These are phyloP conservation scores for Celastrina argiolus DNA, from an alignment of 2,888 invertebrate genomes.

Conservation along the genomic window DNA sequence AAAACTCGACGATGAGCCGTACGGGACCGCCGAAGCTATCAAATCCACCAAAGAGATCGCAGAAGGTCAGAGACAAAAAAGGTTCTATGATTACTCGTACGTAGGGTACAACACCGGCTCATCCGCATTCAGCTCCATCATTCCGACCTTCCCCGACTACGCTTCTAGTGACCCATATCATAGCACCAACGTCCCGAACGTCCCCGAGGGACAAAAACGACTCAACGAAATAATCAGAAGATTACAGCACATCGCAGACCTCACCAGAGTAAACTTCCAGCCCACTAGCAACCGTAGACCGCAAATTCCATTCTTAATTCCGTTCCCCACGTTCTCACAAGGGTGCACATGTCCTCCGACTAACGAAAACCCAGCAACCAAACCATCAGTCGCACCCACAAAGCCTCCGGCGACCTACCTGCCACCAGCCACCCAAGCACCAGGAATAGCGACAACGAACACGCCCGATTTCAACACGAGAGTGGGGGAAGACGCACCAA, in stretches of 20 bases:
- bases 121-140: conserved; percentile 25
- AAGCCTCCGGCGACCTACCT: background rate
- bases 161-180: conserved; percentile 33
- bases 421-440: conserved; percentile 13
- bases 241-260: conserved; percentile 32
- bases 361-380: background rate
- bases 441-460: conserved; percentile 29
- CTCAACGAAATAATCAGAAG: conserved; percentile 33
- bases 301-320: background rate
- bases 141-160: conserved; percentile 29
- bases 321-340: background rate
- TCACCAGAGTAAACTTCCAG: conserved; percentile 2
- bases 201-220: conserved; percentile 28
- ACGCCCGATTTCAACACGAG: conserved; percentile 54
- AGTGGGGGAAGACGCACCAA: conserved; percentile 47
- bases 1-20: conserved; percentile 38
- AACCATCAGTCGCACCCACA: background rate
- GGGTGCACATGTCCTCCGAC: background rate
- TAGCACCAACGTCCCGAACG: conserved; percentile 24
- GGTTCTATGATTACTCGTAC: conserved; percentile 38
- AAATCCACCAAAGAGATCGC: conserved; percentile 31
- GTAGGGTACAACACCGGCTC: conserved; percentile 32
- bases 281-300: background rate
- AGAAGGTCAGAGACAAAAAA: conserved; percentile 39
- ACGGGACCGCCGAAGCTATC: conserved; percentile 35